phyloP scores from a whole-genome alignment of 2,888 invertebrate species.

The Antheraea assamensis region DNA sequence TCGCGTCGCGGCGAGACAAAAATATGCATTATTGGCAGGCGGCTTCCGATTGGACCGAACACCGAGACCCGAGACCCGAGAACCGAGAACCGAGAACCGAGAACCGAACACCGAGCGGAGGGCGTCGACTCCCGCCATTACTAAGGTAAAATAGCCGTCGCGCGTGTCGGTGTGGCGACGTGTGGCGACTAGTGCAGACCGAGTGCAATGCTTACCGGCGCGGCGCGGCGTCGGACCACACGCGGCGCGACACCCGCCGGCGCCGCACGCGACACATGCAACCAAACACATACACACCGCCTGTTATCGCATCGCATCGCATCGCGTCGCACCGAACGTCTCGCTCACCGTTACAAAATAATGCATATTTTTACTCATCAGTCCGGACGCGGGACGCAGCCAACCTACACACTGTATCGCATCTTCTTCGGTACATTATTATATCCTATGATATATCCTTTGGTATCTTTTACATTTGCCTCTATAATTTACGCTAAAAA shows the following conservation, averaged over 20 bases:
- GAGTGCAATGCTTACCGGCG: slow-evolving; percentile 60
- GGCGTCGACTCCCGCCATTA: slow-evolving; percentile 57
- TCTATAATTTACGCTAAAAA: too few relatives aligned
- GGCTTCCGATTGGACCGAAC: slow-evolving; percentile 23
- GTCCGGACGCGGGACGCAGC: slow-evolving; percentile 19
- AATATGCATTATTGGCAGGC: slow-evolving; percentile 73
- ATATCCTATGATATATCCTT: too few relatives aligned
- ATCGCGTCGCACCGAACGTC: not conserved
- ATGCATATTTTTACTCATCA: slow-evolving; percentile 74
- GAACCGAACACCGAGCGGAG: slow-evolving; percentile 16
- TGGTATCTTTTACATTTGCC: too few relatives aligned
- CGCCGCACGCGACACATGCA: slow-evolving; percentile 64
- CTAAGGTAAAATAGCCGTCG: slow-evolving; percentile 75
- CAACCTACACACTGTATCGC: not conserved
- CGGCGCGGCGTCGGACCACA: slow-evolving; percentile 54
- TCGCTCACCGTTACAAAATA: slow-evolving; percentile 40
- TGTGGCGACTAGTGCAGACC: slow-evolving; percentile 49
- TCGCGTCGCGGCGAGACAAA: slow-evolving; percentile 60
- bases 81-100: too few relatives aligned
- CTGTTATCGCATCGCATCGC: slow-evolving; percentile 45
- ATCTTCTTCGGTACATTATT: too few relatives aligned
- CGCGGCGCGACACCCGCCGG: slow-evolving; percentile 44
- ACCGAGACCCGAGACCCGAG: not conserved
- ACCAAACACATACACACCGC: slow-evolving; percentile 60
- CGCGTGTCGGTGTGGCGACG: slow-evolving; percentile 8